Evolutionary conservation across 2,797 vertebrate species (phyloP), one percentile per base, ranked within the genome.

Genomic region (Atherinosoma microstoma): DNA sequence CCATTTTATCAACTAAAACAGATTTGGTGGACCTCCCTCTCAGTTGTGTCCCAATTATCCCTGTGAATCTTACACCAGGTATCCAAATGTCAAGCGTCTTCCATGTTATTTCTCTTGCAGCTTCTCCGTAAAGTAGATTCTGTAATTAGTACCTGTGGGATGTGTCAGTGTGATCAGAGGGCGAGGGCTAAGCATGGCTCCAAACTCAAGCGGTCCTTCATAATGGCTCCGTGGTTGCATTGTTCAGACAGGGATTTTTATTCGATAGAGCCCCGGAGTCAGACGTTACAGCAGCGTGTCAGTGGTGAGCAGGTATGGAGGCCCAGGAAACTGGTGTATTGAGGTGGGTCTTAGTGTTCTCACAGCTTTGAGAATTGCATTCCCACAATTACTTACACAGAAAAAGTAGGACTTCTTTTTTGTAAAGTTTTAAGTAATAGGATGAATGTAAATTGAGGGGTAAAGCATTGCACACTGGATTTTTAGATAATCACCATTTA

Each of bases 141-240:
- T 4, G 91, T 95, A 95, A 95, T 95, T 94, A 94, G 93, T 90
- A 94, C 94, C 94, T 92, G 89, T 91, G 92, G 94, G 93, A 94
- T 85, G 78, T 89, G 81, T 86, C 89, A 84, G 85, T 67, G 87
- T 93, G 91, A 94, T 93, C 90, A 89, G 87, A 87, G 85, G 88
- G 86, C 12, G 71, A 84, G 85, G 82, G 92, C 80, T 93, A 91
- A 91, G 90, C 85, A 76, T 59, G 74, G 83, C 84, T 88, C 85
- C 82, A 9, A 54, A 77, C 49, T 58, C 70, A 75, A 84, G 75
- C 78, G 13, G 80, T 73, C 85, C 89, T 84, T 82, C 89, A 86
- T 89, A 88, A 85, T 68, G 42, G 64, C 86, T 80, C 71, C 29
- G 22, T 45, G 67, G 80, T 58, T 84, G 79, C 77, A 79, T 83